These are phyloP conservation scores for Ridgeia piscesae DNA, from an alignment of 1,140 invertebrate species.

Conservation along the genomic window DNA sequence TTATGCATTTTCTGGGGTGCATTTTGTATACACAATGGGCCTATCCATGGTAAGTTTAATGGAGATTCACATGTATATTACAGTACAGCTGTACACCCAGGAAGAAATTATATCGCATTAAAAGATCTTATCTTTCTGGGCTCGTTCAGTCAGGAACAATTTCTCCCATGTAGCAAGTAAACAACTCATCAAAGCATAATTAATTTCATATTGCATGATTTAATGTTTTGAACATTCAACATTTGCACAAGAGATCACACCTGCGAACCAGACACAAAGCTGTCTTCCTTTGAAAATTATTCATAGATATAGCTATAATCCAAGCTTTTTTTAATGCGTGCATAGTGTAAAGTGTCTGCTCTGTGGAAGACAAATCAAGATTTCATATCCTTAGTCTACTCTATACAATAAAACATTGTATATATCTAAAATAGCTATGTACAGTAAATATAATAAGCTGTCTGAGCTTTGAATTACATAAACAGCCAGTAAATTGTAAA, in stretches of 20 bases:
- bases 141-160: not conserved
- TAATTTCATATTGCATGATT: not conserved
- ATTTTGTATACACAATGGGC: too few relatives aligned
- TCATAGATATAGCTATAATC: not conserved
- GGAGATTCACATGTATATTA: too few relatives aligned
- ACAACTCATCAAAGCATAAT: not conserved
- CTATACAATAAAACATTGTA: not conserved
- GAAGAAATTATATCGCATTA: not conserved
- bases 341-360: not conserved
- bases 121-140: not conserved
- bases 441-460: not conserved
- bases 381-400: conserved; percentile 1
- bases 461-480: not conserved
- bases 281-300: not conserved
- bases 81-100: too few relatives aligned
- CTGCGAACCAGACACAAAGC: not conserved
- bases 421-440: not conserved
- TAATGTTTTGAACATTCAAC: not conserved
- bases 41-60: too few relatives aligned
- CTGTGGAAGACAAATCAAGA: not conserved
- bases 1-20: too few relatives aligned
- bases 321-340: not conserved
- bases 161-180: not conserved
- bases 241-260: not conserved
- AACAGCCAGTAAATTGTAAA: not conserved